phyloP scores from a whole-genome alignment of 2,797 vertebrate genomes.

The Bucorvus abyssinicus region DNA sequence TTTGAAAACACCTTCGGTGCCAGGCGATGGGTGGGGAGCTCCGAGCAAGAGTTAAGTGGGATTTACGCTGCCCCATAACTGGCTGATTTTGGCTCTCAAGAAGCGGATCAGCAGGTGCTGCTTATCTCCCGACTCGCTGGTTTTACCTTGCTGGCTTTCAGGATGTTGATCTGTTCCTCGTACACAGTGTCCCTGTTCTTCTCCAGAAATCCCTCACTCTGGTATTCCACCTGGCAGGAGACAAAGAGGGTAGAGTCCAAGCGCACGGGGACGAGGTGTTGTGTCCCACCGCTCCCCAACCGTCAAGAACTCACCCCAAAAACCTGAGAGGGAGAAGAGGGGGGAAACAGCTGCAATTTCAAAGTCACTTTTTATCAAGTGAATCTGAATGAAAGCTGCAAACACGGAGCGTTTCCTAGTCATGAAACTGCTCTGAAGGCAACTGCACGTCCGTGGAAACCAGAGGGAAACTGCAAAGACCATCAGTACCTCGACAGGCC shows the following conservation, averaged over 20 bases:
- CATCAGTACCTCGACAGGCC: neutral
- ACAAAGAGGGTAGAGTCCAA: neutral
- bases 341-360: neutral
- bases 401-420: neutral
- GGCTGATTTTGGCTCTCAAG: neutral
- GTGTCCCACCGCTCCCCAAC: fast-evolving
- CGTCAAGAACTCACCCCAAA: fast-evolving
- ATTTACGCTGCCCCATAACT: neutral
- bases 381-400: neutral
- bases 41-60: neutral
- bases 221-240: constrained; percentile 88
- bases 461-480: neutral
- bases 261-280: neutral
- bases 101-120: neutral
- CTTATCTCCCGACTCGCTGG: fast-evolving
- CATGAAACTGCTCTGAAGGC: neutral
- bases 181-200: constrained; percentile 97
- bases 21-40: neutral
- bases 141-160: constrained; percentile 95
- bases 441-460: neutral
- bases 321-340: neutral
- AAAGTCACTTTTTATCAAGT: neutral
- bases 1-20: neutral
- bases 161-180: constrained; percentile 95
- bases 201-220: constrained; percentile 93